Conservation (phyloP, 2,888 invertebrate species). For the Gandaritis pyraliata region DNA sequence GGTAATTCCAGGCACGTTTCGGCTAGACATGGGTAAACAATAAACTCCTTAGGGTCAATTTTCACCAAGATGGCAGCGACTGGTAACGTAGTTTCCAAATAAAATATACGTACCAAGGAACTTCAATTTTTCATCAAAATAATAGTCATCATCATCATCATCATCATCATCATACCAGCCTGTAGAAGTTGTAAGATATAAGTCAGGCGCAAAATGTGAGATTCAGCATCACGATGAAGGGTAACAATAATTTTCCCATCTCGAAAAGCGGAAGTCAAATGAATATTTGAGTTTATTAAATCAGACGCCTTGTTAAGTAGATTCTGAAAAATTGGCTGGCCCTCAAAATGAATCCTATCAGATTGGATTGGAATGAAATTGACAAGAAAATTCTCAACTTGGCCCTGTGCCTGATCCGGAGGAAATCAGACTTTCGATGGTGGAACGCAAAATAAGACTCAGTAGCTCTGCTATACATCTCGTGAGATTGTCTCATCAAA, state of each 20-base stretch:
- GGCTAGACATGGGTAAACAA: too few species aligned
- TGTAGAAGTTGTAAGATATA: too few species aligned
- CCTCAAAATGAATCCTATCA: neutral
- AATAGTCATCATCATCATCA: too few species aligned
- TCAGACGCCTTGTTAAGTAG: neutral
- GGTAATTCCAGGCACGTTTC: too few species aligned
- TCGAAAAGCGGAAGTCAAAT: neutral
- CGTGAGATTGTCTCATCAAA: slow-evolving; percentile 22
- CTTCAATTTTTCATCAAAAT: too few species aligned
- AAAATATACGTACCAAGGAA: too few species aligned
- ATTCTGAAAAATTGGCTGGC: slow-evolving; percentile 1
- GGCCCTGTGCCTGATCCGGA: slow-evolving; percentile 8
- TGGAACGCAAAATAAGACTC: slow-evolving; percentile 18
- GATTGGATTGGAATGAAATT: slow-evolving; percentile 9
- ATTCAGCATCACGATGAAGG: too few species aligned
- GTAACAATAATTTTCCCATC: neutral
- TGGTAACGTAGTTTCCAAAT: too few species aligned
- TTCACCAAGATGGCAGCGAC: too few species aligned
- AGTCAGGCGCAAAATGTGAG: too few species aligned
- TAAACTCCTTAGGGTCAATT: too few species aligned
- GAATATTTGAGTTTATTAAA: neutral
- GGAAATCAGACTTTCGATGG: slow-evolving; percentile 14
- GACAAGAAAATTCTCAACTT: slow-evolving; percentile 6
- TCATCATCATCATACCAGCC: too few species aligned
- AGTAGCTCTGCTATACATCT: slow-evolving; percentile 17